phyloP scores from a whole-genome alignment of 2,797 vertebrate genomes.

The Meriones psammophilus region DNA sequence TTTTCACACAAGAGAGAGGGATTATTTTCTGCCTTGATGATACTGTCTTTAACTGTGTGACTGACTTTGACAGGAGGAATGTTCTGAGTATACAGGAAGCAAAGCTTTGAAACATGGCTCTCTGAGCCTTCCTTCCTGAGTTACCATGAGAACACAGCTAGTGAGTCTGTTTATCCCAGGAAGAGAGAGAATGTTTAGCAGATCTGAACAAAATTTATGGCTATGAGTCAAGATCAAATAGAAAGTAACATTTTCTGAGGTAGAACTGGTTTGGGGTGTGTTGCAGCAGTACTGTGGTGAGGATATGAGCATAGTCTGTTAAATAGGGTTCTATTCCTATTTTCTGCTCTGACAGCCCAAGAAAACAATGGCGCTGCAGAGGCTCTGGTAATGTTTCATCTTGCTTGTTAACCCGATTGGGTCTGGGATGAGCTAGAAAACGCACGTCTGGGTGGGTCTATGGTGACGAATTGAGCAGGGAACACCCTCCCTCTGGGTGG shows the following conservation, averaged over 20 bases:
- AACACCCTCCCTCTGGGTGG: not conserved
- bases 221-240: not conserved
- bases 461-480: not conserved
- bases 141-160: not conserved
- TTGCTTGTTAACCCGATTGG: not conserved
- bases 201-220: not conserved
- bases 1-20: not conserved
- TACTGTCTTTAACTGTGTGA: not conserved
- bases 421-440: not conserved
- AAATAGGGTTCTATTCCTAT: not conserved
- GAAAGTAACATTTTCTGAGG: not conserved
- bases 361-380: not conserved
- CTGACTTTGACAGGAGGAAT: not conserved
- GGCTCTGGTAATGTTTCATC: not conserved
- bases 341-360: not conserved
- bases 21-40: not conserved
- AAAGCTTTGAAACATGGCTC: not conserved
- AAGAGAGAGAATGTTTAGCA: not conserved
- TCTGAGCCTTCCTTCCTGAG: not conserved
- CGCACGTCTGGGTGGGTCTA: not conserved
- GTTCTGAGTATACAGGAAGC: not conserved
- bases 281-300: not conserved
- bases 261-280: not conserved
- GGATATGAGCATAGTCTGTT: not conserved
- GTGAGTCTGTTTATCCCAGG: not conserved